Evolutionary conservation across 1,140 invertebrate genomes (phyloP).

Genomic region (Cheumatopsyche charites): DNA sequence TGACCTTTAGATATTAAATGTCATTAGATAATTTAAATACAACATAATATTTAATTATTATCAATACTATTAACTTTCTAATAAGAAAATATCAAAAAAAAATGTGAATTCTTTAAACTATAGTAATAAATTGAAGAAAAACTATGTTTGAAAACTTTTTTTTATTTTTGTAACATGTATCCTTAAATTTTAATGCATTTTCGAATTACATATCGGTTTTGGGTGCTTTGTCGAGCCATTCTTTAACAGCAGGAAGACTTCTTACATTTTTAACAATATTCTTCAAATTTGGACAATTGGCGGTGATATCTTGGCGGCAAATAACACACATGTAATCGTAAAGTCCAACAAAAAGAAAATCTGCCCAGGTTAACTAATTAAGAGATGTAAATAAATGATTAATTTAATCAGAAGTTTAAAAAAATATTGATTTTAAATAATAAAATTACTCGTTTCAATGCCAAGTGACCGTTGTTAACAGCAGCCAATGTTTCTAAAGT

Average conservation of each 20-base stretch:
- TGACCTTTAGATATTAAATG: too few relatives aligned
- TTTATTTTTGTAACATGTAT: too few relatives aligned
- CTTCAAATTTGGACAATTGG: conserved; percentile 65
- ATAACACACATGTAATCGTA: conserved; percentile 67
- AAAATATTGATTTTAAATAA: background rate
- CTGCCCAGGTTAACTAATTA: conserved; percentile 70
- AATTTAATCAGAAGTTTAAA: too few relatives aligned
- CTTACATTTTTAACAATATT: conserved; percentile 63
- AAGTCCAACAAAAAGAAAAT: conserved; percentile 67
- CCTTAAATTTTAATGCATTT: too few relatives aligned
- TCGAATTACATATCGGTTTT: conserved; percentile 54
- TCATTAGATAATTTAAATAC: too few relatives aligned
- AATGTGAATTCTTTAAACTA: too few relatives aligned
- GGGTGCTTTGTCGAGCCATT: conserved; percentile 69
- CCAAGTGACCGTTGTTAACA: conserved; percentile 60
- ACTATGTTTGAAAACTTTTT: too few relatives aligned
- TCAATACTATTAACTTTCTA: too few relatives aligned
- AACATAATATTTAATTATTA: too few relatives aligned
- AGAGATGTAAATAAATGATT: too few relatives aligned
- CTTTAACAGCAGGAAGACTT: conserved; percentile 66
- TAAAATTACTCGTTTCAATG: conserved; percentile 58
- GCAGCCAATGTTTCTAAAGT: conserved; percentile 64
- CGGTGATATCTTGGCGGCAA: conserved; percentile 62
- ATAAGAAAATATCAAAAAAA: too few relatives aligned
- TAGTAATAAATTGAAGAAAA: too few relatives aligned